Base-by-base conservation (phyloP, 2,797 vertebrate genomes). In the Pseudochaenichthys georgianus region DNA sequence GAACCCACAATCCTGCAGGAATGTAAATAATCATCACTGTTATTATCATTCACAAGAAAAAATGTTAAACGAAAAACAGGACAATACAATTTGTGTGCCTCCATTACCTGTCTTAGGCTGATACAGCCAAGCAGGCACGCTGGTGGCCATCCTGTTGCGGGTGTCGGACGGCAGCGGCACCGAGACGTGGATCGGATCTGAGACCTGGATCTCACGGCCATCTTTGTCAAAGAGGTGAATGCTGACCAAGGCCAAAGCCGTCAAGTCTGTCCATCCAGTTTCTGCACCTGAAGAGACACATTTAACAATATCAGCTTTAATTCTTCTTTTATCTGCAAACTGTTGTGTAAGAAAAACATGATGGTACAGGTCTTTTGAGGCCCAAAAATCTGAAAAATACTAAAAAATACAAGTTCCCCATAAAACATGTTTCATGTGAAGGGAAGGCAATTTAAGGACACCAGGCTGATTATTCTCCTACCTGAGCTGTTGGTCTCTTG, bases 81-180 rank as follows among this genome's bases (percentile, higher is more conserved):
- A 9, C 45, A 13, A 45, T 5, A 43, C 16, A 15, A 3, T 28
- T 28, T 28, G 3, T 48, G 4, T 28, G 43, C n/a, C 12, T 21
- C 9, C 0, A 93, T 89, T 79, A 98, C 97, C 97, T 2, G 94
- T 96, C 89, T 94, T 97, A 17, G 94, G 92, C 87, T 97, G 95
- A 64, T 97, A 98, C 82, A 95, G 93, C 97, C 97, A 98, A 52
- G 96, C 95, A 0, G 97, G 97, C 7, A 98, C 92, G 23, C 96
- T 97, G 10, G 94, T 96, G 76, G 96, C 94, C 63, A 95, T 95
- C 23, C 95, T 87, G 42, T 96, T 92, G 0, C 92, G 94, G 0
- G 96, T 93, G 53, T 97, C 96, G 0, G 96, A 90, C 0, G 96
- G 96, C 68, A 99, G 89, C 0, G 98, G 98, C 66, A 99, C 86